Conservation (phyloP, 2,113 vertebrate species). For the Uria lomvia region DNA sequence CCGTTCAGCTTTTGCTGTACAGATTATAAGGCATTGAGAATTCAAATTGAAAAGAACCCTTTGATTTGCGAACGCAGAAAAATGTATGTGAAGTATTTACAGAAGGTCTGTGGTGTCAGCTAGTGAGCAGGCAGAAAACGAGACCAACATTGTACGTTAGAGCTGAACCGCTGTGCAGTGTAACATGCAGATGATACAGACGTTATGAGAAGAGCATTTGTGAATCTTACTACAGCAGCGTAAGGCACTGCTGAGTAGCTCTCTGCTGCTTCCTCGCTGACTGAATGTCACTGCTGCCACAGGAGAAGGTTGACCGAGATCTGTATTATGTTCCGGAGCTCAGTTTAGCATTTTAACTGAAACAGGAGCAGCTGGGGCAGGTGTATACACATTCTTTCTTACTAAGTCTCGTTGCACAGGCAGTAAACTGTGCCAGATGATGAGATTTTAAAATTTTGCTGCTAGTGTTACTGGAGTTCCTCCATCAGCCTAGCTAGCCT, state of each 20-base stretch:
- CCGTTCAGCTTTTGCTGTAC: not conserved
- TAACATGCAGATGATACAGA: not conserved
- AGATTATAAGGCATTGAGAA: not conserved
- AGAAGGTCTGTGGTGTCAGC: not conserved
- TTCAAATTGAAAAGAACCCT: not conserved
- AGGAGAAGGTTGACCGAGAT: not conserved
- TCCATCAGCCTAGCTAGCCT: not conserved
- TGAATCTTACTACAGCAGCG: not conserved
- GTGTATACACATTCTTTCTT: not conserved
- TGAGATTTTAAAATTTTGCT: not conserved
- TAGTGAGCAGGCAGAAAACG: rapidly evolving
- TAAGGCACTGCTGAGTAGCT: not conserved
- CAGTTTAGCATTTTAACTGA: not conserved
- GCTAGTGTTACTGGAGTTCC: not conserved
- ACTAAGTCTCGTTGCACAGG: rapidly evolving
- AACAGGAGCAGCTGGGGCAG: not conserved
- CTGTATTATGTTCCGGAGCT: not conserved
- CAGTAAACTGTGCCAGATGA: not conserved
- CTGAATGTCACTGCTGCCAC: not conserved
- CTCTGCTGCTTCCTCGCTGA: not conserved
- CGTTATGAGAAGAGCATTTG: not conserved
- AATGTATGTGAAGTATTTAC: not conserved
- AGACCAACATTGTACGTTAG: not conserved
- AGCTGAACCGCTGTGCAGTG: not conserved
- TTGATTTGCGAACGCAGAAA: not conserved